These are phyloP conservation scores for Hyphantria cunea DNA, from an alignment of 1,140 invertebrate species.

Conservation along the genomic window DNA sequence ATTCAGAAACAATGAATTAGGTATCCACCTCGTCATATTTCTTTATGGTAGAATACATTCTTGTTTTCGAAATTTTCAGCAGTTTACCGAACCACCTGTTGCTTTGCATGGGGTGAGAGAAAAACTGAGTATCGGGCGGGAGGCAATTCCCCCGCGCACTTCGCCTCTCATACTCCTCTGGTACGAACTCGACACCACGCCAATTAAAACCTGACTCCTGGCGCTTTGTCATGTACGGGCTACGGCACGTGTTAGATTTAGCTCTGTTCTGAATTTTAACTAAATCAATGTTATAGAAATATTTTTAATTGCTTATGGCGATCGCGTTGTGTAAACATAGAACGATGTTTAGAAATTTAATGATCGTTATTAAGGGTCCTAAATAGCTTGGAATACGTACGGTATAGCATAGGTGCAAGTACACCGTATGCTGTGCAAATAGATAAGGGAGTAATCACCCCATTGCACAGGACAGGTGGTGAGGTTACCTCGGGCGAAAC, in stretches of 20 bases:
- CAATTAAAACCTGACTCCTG: constrained; percentile 69
- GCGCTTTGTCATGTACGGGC: constrained; percentile 48
- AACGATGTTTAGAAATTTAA: constrained; percentile 6
- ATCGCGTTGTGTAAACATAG: constrained; percentile 4
- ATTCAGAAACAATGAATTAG: constrained; percentile 9
- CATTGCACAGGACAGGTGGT: constrained; percentile 42
- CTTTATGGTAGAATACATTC: constrained; percentile 17
- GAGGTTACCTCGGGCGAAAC: constrained; percentile 43
- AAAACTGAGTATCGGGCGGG: constrained; percentile 54
- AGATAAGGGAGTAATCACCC: constrained; percentile 14
- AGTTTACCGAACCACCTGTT: constrained; percentile 65
- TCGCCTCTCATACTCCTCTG: constrained; percentile 22
- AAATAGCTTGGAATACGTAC: constrained; percentile 1
- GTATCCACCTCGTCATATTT: constrained; percentile 22
- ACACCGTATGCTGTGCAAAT: constrained; percentile 10
- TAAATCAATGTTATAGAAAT: constrained; percentile 33
- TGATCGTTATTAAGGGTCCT: neutral
- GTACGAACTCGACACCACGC: constrained; percentile 46
- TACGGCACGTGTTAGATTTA: constrained; percentile 38
- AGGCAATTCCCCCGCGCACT: constrained; percentile 25
- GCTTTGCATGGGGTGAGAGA: constrained; percentile 57
- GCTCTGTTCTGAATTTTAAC: constrained; percentile 37
- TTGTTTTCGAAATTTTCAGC: constrained; percentile 44
- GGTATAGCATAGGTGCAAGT: constrained; percentile 4
- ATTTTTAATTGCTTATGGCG: constrained; percentile 31